phyloP scores from a whole-genome alignment of 2,113 vertebrate genomes.

The Urocynchramus pylzowi region DNA sequence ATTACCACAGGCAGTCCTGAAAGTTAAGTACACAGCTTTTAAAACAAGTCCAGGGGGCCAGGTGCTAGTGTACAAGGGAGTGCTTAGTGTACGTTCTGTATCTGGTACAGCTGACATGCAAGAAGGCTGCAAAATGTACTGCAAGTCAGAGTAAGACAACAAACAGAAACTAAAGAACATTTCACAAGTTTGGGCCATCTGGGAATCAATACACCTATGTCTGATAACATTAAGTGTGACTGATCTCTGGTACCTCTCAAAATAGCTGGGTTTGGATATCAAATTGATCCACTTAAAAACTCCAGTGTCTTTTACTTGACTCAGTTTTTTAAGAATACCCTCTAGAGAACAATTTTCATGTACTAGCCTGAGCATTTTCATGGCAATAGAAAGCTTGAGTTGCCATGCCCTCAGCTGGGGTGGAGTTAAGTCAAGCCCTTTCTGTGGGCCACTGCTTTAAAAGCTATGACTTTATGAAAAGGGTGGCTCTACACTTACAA shows the following conservation, averaged over 20 bases:
- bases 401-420: not conserved
- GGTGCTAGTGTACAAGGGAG: not conserved
- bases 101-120: not conserved
- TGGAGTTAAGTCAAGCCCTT: not conserved
- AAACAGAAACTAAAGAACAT: not conserved
- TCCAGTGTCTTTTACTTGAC: not conserved
- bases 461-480: not conserved
- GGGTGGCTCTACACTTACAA: not conserved
- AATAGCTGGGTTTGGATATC: not conserved
- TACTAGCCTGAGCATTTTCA: not conserved
- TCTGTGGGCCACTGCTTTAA: not conserved
- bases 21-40: not conserved
- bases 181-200: not conserved
- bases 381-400: not conserved
- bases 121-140: not conserved
- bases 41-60: not conserved
- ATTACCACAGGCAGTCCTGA: not conserved
- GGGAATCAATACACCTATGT: not conserved
- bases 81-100: not conserved
- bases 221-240: not conserved
- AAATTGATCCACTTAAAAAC: not conserved
- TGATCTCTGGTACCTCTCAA: not conserved
- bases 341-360: not conserved
- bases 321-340: not conserved
- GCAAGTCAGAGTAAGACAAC: not conserved